Percentiles rank a stretch among this genome's conserved stretches.
These are phyloP conservation scores for Acronicta alni DNA, from an alignment of 2,888 invertebrate species.

Conservation along the genomic window DNA sequence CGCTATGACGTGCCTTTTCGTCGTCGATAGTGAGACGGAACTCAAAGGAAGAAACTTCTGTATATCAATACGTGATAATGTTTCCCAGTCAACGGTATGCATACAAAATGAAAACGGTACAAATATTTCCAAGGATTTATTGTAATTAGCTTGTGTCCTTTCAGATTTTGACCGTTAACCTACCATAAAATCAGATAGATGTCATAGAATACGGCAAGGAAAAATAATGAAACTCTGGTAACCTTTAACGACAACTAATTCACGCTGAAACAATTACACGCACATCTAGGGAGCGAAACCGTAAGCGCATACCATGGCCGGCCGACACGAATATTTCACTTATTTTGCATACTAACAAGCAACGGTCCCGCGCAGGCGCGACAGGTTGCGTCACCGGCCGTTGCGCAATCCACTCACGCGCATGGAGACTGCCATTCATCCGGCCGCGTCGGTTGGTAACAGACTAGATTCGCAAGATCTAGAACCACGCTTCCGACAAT, in stretches of 20 bases:
- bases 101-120: constrained; percentile 13
- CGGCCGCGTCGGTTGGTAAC: constrained; percentile 78
- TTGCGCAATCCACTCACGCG: constrained; percentile 82
- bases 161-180: constrained; percentile 9
- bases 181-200: constrained; percentile 16
- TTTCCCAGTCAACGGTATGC: background rate
- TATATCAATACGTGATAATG: constrained; percentile 9
- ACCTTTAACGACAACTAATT: constrained; percentile 57
- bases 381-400: constrained; percentile 81
- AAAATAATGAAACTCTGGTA: constrained; percentile 28
- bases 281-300: constrained; percentile 67
- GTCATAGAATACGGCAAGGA: constrained; percentile 8
- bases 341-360: constrained; percentile 86
- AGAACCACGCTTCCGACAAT: constrained; percentile 62
- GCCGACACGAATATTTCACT: constrained; percentile 79
- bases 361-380: constrained; percentile 73
- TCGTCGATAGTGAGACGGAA: constrained; percentile 5
- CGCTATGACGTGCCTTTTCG: constrained; percentile 6
- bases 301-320: constrained; percentile 72
- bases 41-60: constrained; percentile 14
- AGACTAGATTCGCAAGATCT: constrained; percentile 64
- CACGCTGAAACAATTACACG: constrained; percentile 53
- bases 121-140: constrained; percentile 21
- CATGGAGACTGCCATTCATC: constrained; percentile 81
- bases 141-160: constrained; percentile 13